A percentile compares a stretch with the other conserved stretches of the same genome.
These are phyloP conservation scores for Myotis lucifugus DNA, from an alignment of 2,113 vertebrate genomes.

Conservation along the genomic window DNA sequence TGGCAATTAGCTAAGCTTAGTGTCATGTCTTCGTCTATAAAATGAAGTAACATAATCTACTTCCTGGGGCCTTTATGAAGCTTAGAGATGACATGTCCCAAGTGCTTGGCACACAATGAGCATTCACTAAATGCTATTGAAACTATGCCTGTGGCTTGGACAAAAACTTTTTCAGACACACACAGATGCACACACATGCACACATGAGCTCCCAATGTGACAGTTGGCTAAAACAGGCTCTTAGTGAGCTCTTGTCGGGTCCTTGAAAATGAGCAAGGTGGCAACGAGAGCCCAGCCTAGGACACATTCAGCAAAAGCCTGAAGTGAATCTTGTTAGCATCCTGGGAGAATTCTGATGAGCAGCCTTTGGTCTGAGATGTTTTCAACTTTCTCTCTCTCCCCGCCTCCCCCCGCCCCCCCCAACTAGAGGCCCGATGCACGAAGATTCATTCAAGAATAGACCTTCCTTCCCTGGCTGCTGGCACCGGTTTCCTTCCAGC, in stretches of 20 bases:
- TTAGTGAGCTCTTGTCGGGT: background rate
- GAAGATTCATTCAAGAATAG: too few relatives aligned
- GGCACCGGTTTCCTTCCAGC: too few relatives aligned
- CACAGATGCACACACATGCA: too few relatives aligned
- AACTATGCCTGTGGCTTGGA: background rate
- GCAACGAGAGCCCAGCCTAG: background rate
- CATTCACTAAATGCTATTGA: background rate
- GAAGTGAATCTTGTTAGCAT: background rate
- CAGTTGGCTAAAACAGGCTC: background rate
- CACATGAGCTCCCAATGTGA: background rate
- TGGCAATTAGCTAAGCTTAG: background rate
- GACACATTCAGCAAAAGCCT: background rate
- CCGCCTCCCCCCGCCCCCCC: background rate
- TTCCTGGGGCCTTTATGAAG: background rate
- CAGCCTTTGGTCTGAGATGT: background rate
- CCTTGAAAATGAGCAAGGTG: background rate
- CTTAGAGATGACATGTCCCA: slow-evolving; percentile 1
- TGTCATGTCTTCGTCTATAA: background rate
- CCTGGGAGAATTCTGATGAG: background rate
- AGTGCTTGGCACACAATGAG: background rate
- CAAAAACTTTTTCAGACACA: background rate
- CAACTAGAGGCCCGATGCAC: too few relatives aligned
- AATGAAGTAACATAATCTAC: background rate
- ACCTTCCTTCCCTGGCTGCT: too few relatives aligned
- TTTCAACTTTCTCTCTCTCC: background rate